phyloP scores from a whole-genome alignment of 2,888 invertebrate species.

The Oxyteleia sp. region DNA sequence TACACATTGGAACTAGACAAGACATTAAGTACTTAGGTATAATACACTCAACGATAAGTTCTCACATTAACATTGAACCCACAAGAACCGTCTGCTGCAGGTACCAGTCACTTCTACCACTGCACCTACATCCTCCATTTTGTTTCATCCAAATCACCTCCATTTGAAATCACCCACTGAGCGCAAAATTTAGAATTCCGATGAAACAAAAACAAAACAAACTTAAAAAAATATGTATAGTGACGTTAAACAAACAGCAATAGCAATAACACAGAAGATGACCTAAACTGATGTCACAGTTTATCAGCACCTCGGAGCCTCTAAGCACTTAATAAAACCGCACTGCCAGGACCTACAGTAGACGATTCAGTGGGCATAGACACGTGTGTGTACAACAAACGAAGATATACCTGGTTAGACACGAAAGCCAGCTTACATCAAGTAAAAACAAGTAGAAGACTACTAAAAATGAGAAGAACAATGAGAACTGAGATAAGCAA shows the following conservation, averaged over 20 bases:
- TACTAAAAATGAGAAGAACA: conserved; percentile 3
- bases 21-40: neutral
- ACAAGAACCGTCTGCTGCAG: neutral
- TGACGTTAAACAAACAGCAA: neutral
- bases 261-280: neutral
- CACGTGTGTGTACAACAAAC: conserved; percentile 5
- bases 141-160: conserved; percentile 61
- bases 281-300: too few species aligned
- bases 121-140: conserved; percentile 55
- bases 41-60: neutral
- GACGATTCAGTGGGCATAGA: conserved; percentile 1
- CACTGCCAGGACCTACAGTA: neutral
- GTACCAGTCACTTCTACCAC: conserved; percentile 41
- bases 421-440: conserved; percentile 21
- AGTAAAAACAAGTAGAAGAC: conserved; percentile 15
- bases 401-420: conserved; percentile 41
- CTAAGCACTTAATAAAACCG: too few species aligned
- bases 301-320: too few species aligned
- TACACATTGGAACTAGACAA: neutral
- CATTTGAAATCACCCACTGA: conserved; percentile 6
- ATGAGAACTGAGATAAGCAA: conserved; percentile 32
- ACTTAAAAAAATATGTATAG: too few species aligned
- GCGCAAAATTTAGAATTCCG: neutral
- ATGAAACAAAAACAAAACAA: neutral
- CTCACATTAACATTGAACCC: neutral